phyloP scores from a whole-genome alignment of 30 jellyfish, hydroid and myxozoan species.

The Aurelia coerulea region DNA sequence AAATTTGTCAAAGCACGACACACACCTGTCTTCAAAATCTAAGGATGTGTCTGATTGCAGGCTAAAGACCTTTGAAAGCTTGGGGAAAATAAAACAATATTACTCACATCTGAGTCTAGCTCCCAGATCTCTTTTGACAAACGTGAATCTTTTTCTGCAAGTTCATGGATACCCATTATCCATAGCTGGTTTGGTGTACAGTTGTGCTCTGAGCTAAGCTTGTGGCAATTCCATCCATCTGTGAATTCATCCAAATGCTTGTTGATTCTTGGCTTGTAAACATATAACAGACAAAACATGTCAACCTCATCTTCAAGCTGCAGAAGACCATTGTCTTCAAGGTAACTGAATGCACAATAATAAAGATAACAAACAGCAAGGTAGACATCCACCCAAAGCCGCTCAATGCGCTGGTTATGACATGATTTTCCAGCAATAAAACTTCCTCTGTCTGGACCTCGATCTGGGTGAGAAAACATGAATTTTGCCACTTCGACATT shows the following conservation, averaged over 20 bases:
- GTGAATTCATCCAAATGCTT: constrained; percentile 1
- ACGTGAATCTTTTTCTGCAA: not conserved
- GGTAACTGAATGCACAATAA: not conserved
- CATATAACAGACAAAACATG: not conserved
- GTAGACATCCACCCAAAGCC: constrained; percentile 31
- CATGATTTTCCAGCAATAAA: constrained; percentile 27
- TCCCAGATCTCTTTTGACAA: not conserved
- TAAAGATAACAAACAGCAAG: not conserved
- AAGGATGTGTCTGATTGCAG: too few species aligned
- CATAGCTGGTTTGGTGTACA: constrained; percentile 15
- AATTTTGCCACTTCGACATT: constrained; percentile 30
- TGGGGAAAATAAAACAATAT: too few species aligned
- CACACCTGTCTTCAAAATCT: too few species aligned
- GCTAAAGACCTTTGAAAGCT: too few species aligned
- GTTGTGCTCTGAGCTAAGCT: constrained; percentile 8
- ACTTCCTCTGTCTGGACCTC: constrained; percentile 28
- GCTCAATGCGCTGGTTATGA: constrained; percentile 39
- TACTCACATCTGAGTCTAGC: not conserved
- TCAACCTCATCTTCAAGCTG: constrained; percentile 1
- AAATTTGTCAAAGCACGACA: too few species aligned
- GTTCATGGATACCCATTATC: constrained; percentile 8
- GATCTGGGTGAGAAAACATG: constrained; percentile 32
- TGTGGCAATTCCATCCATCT: constrained; percentile 20
- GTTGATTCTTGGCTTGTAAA: constrained; percentile 15
- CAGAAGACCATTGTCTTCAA: not conserved